Evolutionary conservation across 2,888 invertebrate genomes (phyloP), one percentile per base, ranked within the genome.

Genomic region (Saturnia pavonia): DNA sequence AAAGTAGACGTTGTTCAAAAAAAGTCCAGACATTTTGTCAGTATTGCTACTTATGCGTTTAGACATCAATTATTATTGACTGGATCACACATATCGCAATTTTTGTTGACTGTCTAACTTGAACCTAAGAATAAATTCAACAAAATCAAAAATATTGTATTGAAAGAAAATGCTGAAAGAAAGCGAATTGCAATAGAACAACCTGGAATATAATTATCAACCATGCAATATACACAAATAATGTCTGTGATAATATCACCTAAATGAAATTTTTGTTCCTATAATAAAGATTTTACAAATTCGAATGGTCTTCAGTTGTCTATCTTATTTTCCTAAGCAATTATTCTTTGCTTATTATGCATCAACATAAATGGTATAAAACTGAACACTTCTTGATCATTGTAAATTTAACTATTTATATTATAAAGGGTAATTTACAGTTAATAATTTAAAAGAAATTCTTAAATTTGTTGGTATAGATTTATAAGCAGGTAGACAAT

Each of bases 401-500:
- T 48, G 48, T 48, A 0, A 7, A 8, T 48, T 16, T 48, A 16
- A 45, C 45, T 45, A 45, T 16, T 6, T 40, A 69, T 45, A 25
- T 43, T 63, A 22, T 27, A 43, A 25, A 60, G 14, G 4, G 12
- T 60, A 27, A 60, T 60, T 69, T 27, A n/a, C 43, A 40, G 40
- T 60, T 66, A 66, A 51, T 40, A 22, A 48, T 69, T 27, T 45
- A n/a, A 7, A 19, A 60, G 57, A 2, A 22, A 25, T 69, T 57
- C 8, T 43, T 63, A 48, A 63, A 65, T 69, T 40, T 40, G 69
- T 69, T 66, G 69, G 42, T 65, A 66, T 69, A 66, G 51, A 69
- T 66, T 51, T 69, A 19, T 65, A 40, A 40, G 11, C 48, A 63
- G 45, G 22, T 60, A 34, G 16, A 27, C n/a, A 60, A 65, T n/a